phyloP scores from a whole-genome alignment of 2,113 vertebrate species.

The Onychostruthus taczanowskii region DNA sequence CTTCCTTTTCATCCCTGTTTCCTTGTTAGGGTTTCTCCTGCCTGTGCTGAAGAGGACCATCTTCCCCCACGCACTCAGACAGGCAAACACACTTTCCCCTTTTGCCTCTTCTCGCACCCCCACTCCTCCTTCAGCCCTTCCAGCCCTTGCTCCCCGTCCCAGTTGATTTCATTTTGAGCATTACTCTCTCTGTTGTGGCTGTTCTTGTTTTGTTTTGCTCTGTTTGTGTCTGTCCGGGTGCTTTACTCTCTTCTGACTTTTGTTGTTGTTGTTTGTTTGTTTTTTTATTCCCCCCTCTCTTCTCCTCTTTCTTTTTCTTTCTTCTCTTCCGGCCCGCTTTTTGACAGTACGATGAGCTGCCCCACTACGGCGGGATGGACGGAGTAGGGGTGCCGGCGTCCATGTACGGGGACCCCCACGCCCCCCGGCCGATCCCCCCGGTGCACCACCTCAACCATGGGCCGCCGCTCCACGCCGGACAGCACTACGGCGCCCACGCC shows the following conservation, averaged over 20 bases:
- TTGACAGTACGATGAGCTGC: conserved; percentile 99
- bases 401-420: conserved; percentile 99
- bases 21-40: conserved; percentile 50
- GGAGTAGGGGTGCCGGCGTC: conserved; percentile 95
- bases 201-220: conserved; percentile 57
- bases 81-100: conserved; percentile 23
- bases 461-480: conserved; percentile 96
- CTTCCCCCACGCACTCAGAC: conserved; percentile 9
- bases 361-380: conserved; percentile 99
- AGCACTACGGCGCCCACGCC: conserved; percentile 98
- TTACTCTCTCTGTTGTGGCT: conserved; percentile 52
- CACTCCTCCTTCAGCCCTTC: background rate
- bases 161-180: conserved; percentile 52
- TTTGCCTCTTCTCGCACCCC: conserved; percentile 34
- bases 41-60: conserved; percentile 54
- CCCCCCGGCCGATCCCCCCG: conserved; percentile 95
- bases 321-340: conserved; percentile 61
- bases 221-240: conserved; percentile 65
- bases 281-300: background rate
- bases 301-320: background rate
- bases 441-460: conserved; percentile 99
- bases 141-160: conserved; percentile 36
- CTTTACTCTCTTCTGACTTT: conserved; percentile 75
- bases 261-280: conserved; percentile 69
- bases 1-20: conserved; percentile 57